Evolutionary conservation across 2,113 vertebrate species (phyloP).

Genomic region (Hiodon tergisus): DNA sequence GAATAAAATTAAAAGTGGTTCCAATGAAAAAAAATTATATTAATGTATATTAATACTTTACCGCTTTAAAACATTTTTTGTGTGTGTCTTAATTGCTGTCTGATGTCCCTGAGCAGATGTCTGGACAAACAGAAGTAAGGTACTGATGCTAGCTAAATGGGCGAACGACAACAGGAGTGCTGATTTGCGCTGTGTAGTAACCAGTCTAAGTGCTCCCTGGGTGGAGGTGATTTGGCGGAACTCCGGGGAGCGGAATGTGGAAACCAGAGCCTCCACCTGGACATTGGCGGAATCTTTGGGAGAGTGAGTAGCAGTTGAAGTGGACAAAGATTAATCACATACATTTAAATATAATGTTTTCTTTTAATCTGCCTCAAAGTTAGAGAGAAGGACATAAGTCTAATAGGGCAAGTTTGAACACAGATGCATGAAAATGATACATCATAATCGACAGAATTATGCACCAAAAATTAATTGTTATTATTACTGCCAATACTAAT

Average conservation of each 20-base stretch:
- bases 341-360: neutral
- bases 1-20: neutral
- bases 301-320: conserved; percentile 4
- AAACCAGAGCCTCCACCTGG: neutral
- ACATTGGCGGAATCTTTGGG: neutral
- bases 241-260: neutral
- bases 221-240: neutral
- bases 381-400: too few species aligned
- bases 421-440: too few species aligned
- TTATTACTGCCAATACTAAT: too few species aligned
- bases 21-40: neutral
- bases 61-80: neutral
- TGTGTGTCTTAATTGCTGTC: neutral
- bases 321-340: neutral
- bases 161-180: neutral
- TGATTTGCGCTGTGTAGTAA: conserved; percentile 11
- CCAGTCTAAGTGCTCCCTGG: conserved; percentile 4
- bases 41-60: neutral
- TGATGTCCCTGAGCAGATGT: conserved; percentile 13
- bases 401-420: too few species aligned
- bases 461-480: too few species aligned
- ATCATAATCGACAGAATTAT: too few species aligned
- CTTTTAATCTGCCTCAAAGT: too few species aligned
- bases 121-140: conserved; percentile 4
- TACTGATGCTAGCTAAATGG: neutral